Evolutionary conservation across 2,113 vertebrate genomes (phyloP).

Genomic region (Sula dactylatra): DNA sequence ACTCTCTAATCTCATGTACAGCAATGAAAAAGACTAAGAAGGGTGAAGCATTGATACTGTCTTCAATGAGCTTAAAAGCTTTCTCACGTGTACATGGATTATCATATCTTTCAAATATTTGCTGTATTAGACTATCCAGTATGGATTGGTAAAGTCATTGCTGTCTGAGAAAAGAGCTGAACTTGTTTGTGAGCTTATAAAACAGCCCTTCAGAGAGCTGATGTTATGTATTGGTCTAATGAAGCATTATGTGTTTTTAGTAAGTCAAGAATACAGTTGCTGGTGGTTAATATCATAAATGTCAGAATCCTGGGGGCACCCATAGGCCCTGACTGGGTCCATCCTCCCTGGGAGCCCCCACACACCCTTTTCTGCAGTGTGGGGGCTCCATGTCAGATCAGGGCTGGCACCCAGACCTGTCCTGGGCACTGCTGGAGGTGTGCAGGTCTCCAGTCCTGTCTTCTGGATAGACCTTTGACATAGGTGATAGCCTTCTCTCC

Average conservation of each 20-base stretch:
- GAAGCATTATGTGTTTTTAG: neutral
- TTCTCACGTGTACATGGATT: neutral
- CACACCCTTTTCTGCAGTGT: neutral
- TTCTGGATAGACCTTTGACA: neutral
- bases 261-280: neutral
- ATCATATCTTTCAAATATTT: neutral
- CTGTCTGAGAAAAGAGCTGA: neutral
- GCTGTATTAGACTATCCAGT: neutral
- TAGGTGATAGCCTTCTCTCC: neutral
- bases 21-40: neutral
- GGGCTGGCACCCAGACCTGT: neutral
- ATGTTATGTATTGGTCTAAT: neutral
- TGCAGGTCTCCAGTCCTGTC: neutral
- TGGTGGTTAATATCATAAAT: neutral
- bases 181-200: neutral
- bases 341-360: neutral
- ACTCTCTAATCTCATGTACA: neutral
- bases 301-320: neutral
- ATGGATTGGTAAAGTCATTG: neutral
- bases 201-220: neutral
- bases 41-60: neutral
- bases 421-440: neutral
- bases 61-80: neutral
- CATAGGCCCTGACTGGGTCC: too few relatives aligned
- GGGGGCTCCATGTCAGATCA: accelerated